Evolutionary conservation across 1,140 invertebrate species (phyloP).

Genomic region (Ooceraea biroi): DNA sequence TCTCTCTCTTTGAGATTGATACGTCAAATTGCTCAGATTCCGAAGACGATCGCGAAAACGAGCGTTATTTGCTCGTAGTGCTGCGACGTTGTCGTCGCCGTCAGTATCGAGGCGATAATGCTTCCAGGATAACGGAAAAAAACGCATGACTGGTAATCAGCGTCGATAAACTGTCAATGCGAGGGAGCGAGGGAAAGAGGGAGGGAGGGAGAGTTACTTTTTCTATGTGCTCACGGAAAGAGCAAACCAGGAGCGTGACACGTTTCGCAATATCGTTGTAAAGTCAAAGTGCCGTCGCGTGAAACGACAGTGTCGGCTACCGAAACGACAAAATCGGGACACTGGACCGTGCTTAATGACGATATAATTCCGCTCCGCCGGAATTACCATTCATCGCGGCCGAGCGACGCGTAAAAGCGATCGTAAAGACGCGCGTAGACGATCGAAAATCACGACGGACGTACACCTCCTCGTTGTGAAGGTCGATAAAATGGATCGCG

Average conservation of each 20-base stretch:
- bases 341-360: conserved; percentile 45
- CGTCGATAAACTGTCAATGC: conserved; percentile 65
- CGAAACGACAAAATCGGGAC: conserved; percentile 63
- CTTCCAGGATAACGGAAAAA: conserved; percentile 59
- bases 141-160: conserved; percentile 67
- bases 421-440: conserved; percentile 61
- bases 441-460: conserved; percentile 68
- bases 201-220: conserved; percentile 8
- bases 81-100: conserved; percentile 43
- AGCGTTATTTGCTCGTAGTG: conserved; percentile 65
- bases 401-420: conserved; percentile 63
- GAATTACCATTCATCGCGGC: conserved; percentile 70
- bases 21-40: conserved; percentile 66
- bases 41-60: conserved; percentile 57
- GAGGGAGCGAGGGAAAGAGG: neutral
- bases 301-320: conserved; percentile 36
- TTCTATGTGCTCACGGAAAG: conserved; percentile 9
- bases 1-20: conserved; percentile 62
- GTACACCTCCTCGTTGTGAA: conserved; percentile 47
- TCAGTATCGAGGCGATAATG: conserved; percentile 67
- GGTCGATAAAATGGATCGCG: conserved; percentile 64
- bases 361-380: conserved; percentile 65
- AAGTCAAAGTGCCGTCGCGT: conserved; percentile 16
- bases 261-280: conserved; percentile 25
- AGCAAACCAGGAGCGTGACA: conserved; percentile 22